Conservation (phyloP, 2,113 vertebrate genomes). For the Callithrix jacchus region DNA sequence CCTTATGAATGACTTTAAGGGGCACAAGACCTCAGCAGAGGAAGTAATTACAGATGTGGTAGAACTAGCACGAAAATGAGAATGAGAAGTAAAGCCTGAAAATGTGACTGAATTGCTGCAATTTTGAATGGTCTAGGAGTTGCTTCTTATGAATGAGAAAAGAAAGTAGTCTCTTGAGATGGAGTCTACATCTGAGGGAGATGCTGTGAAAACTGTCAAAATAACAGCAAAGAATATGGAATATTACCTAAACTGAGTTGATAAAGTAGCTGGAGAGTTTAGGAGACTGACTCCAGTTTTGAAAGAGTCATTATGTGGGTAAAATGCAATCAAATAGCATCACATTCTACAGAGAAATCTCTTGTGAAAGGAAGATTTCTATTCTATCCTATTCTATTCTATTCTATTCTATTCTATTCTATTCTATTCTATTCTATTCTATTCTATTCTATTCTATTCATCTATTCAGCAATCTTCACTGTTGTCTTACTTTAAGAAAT, state of each 20-base stretch:
- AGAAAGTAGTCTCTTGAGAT: neutral
- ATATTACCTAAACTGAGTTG: neutral
- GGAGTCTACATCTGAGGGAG: neutral
- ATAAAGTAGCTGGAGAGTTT: neutral
- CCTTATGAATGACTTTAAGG: neutral
- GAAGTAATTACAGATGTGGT: neutral
- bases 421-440: too few species aligned
- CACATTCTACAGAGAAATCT: neutral
- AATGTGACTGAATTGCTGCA: neutral
- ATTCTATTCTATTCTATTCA: too few species aligned
- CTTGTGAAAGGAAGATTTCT: neutral
- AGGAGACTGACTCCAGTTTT: neutral
- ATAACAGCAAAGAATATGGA: neutral
- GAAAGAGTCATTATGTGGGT: neutral
- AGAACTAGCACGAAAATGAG: neutral
- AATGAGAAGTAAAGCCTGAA: neutral
- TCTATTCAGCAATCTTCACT: neutral
- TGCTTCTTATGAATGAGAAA: neutral
- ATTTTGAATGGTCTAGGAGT: neutral
- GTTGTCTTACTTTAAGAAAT: neutral
- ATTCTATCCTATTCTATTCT: too few species aligned
- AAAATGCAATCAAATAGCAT: neutral
- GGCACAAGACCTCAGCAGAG: neutral
- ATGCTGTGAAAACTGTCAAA: neutral
- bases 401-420: too few species aligned